A percentile compares a stretch with the other conserved stretches of the same genome.
Evolutionary conservation across 2,888 invertebrate genomes (phyloP).

Genomic region (Rhagonycha lutea): DNA sequence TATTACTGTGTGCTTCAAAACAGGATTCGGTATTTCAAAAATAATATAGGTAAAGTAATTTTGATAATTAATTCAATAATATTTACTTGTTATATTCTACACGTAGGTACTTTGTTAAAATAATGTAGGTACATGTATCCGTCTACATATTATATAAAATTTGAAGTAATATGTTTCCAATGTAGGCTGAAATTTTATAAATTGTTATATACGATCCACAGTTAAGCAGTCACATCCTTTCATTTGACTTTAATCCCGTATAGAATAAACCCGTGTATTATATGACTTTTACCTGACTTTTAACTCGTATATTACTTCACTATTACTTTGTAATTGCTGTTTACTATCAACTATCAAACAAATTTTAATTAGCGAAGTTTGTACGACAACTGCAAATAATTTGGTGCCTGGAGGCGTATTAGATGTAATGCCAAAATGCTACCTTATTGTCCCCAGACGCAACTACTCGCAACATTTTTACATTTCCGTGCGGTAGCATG

Average conservation of each 20-base stretch:
- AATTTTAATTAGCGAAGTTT: background rate
- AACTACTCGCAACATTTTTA: conserved; percentile 8
- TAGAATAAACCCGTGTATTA: conserved; percentile 10
- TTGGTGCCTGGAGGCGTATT: background rate
- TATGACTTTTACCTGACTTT: conserved; percentile 7
- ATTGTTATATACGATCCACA: conserved; percentile 43
- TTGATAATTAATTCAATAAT: no score
- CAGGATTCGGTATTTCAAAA: no score
- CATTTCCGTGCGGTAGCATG: conserved; percentile 15
- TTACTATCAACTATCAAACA: background rate
- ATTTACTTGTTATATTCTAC: no score
- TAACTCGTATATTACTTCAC: background rate
- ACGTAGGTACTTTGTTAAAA: no score
- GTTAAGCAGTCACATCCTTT: conserved; percentile 37
- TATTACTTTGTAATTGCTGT: background rate
- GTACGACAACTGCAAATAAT: background rate
- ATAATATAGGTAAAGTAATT: no score
- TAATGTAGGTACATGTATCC: no score
- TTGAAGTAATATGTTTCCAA: conserved; percentile 20
- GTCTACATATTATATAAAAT: background rate
- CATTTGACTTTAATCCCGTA: conserved; percentile 29
- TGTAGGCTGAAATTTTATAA: conserved; percentile 40
- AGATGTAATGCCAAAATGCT: background rate
- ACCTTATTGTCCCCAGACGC: conserved; percentile 22
- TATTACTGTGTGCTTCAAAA: no score